A percentile compares a stretch with the other conserved stretches of the same genome.
Conservation (phyloP, 2,113 vertebrate species). For the Thermophis baileyi region DNA sequence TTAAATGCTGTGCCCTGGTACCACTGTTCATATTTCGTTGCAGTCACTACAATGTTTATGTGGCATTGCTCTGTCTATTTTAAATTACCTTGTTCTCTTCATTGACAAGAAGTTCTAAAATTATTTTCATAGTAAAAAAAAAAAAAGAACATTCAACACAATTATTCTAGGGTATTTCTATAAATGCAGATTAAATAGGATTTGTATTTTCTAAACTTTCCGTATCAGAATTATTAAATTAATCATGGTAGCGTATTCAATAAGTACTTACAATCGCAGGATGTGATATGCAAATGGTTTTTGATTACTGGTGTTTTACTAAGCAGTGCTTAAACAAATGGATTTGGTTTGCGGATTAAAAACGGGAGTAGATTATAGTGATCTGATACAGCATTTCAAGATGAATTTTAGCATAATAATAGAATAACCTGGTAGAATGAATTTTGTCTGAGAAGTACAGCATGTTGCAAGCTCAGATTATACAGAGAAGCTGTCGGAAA, state of each 20-base stretch:
- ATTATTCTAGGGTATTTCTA: background rate
- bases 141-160: background rate
- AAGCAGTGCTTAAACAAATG: background rate
- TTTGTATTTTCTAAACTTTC: background rate
- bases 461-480: background rate
- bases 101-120: background rate
- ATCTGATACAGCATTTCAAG: background rate
- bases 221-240: background rate
- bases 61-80: background rate
- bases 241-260: background rate
- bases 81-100: background rate
- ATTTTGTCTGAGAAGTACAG: background rate
- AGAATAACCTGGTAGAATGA: background rate
- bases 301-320: background rate
- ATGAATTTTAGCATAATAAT: background rate
- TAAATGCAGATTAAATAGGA: background rate
- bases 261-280: background rate
- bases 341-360: background rate
- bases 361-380: background rate
- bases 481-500: background rate
- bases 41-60: background rate
- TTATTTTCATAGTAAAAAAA: background rate
- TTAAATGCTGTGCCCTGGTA: background rate
- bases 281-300: background rate
- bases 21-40: background rate